Evolutionary conservation across 2,113 vertebrate species (phyloP).

Genomic region (Perca schrenkii): DNA sequence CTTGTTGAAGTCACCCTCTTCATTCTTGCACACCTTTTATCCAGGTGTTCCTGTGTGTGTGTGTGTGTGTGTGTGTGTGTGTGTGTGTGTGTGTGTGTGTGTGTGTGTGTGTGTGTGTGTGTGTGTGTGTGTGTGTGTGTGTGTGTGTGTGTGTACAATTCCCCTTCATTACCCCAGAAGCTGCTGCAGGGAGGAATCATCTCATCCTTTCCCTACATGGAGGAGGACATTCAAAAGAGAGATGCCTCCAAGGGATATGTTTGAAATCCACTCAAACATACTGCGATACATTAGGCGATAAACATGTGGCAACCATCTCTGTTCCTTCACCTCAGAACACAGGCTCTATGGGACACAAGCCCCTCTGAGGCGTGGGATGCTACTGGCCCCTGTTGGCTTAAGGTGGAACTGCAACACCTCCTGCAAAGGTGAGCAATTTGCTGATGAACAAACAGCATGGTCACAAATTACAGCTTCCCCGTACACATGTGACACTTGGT

Average conservation of each 20-base stretch:
- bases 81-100: neutral
- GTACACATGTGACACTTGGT: constrained; percentile 60
- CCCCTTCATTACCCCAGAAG: constrained; percentile 44
- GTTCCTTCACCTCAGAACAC: constrained; percentile 18
- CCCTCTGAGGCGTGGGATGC: constrained; percentile 23
- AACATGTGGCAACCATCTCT: constrained; percentile 56
- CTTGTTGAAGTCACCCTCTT: neutral
- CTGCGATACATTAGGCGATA: constrained; percentile 46
- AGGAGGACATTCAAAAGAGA: constrained; percentile 50
- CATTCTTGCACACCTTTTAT: neutral
- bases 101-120: neutral
- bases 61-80: neutral
- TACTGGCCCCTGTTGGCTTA: constrained; percentile 76
- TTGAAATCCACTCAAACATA: constrained; percentile 68
- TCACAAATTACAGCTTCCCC: constrained; percentile 33
- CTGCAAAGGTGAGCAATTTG: constrained; percentile 48
- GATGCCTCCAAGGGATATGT: constrained; percentile 68
- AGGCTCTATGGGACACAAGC: neutral
- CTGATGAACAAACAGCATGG: constrained; percentile 58
- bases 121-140: neutral
- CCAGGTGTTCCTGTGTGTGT: neutral
- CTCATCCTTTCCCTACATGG: constrained; percentile 31
- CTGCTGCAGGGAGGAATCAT: constrained; percentile 52
- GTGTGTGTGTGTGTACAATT: neutral
- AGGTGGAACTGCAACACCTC: neutral